These are phyloP conservation scores for Vulpes vulpes DNA, from an alignment of 2,113 vertebrate genomes.

Conservation along the genomic window DNA sequence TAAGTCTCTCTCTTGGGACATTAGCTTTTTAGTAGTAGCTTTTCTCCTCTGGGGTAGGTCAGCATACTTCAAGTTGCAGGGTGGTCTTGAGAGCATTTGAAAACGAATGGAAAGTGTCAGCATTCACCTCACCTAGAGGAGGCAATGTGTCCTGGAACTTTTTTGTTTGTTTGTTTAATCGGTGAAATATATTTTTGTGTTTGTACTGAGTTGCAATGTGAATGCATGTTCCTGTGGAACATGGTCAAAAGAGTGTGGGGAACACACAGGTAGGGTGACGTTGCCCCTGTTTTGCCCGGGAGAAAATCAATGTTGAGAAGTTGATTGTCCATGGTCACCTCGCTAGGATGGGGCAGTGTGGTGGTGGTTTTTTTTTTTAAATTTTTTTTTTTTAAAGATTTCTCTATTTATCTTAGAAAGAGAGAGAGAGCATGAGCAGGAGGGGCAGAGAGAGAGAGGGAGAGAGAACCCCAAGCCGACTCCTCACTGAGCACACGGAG, in stretches of 20 bases:
- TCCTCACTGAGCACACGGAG: too few relatives aligned
- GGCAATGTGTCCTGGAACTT: not conserved
- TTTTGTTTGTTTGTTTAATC: not conserved
- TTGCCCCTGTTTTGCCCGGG: not conserved
- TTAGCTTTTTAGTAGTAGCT: not conserved
- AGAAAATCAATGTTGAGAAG: not conserved
- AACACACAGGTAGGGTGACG: not conserved
- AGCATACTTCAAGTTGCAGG: not conserved
- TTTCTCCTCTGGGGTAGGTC: not conserved
- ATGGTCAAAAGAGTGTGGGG: not conserved
- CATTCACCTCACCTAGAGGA: not conserved
- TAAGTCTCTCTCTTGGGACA: not conserved
- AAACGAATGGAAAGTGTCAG: not conserved
- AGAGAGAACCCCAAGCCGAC: too few relatives aligned
- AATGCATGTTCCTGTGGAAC: not conserved
- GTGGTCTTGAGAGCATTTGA: not conserved
- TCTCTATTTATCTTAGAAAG: not conserved
- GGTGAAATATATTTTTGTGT: not conserved
- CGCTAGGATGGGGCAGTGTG: not conserved
- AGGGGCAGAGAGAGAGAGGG: too few relatives aligned
- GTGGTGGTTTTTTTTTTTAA: not conserved
- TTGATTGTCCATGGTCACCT: not conserved
- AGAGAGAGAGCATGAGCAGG: too few relatives aligned
- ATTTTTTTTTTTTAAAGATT: not conserved
- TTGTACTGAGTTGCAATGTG: not conserved